Evolutionary conservation across 37 sponge, comb jelly and placozoan species (phyloP).

Genomic region (Halisarca cf. caerulea): DNA sequence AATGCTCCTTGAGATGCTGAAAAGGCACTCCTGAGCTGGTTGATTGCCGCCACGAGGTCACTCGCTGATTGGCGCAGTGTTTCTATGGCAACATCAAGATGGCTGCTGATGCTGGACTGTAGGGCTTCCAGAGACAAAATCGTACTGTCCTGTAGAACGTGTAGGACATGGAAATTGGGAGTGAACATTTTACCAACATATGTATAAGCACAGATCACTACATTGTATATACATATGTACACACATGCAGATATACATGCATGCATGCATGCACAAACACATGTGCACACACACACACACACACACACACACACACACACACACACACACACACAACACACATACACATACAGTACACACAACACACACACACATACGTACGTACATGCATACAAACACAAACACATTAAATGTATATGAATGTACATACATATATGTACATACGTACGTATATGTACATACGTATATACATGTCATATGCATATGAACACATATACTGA

Average conservation of each 20-base stretch:
- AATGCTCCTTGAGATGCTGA: slow-evolving; percentile 9
- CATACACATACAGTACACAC: not conserved
- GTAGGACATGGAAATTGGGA: not conserved
- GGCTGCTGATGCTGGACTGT: not conserved
- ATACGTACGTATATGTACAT: no score
- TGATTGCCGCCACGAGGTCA: not conserved
- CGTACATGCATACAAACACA: not conserved
- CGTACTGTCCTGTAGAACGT: not conserved
- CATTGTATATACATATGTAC: not conserved
- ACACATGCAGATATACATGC: not conserved
- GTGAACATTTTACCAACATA: not conserved
- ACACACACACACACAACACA: not conserved
- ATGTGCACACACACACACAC: not conserved
- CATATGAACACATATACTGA: no score
- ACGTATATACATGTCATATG: no score
- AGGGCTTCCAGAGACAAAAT: slow-evolving; percentile 22
- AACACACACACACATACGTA: not conserved
- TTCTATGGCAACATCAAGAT: slow-evolving; percentile 29
- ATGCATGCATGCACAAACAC: not conserved
- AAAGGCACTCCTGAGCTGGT: slow-evolving; percentile 6
- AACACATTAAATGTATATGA: no score
- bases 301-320: no score
- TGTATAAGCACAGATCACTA: not conserved
- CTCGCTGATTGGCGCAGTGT: slow-evolving; percentile 21
- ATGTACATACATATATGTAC: no score